Evolutionary conservation across 2,888 invertebrate genomes (phyloP).

Genomic region (Tipula vernalis): DNA sequence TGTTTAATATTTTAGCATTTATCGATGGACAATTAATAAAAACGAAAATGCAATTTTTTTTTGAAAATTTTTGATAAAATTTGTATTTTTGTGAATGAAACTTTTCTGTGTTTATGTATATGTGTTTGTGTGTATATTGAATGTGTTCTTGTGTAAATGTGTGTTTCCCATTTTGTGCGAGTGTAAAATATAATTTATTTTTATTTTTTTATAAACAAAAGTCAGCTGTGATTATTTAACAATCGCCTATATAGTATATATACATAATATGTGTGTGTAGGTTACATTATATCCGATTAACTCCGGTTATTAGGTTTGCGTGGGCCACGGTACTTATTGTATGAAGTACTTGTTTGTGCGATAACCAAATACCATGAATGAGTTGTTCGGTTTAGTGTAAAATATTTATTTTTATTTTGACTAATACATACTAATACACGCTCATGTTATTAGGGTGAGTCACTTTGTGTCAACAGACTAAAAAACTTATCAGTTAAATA

Average conservation of each 20-base stretch:
- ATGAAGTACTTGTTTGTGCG: neutral
- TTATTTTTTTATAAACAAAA: slow-evolving; percentile 7
- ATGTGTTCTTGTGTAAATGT: neutral
- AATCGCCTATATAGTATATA: neutral
- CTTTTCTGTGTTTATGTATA: neutral
- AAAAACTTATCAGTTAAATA: neutral
- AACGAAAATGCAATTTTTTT: neutral
- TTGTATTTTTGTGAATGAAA: slow-evolving; percentile 1
- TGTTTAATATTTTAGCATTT: neutral
- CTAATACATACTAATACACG: neutral
- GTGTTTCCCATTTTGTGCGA: neutral
- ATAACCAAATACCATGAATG: neutral
- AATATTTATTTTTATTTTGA: neutral
- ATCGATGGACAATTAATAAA: slow-evolving; percentile 6
- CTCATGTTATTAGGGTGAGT: neutral
- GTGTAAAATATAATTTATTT: neutral
- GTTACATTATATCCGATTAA: neutral
- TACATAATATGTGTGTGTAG: neutral
- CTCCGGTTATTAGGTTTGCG: neutral
- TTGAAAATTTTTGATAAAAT: neutral
- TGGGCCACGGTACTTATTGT: neutral
- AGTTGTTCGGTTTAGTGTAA: neutral
- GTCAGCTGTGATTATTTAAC: slow-evolving; percentile 5
- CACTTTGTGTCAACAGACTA: neutral
- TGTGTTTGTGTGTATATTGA: neutral